Conservation (phyloP, 2,888 invertebrate species). For the Eumacrocentrus americanus region DNA sequence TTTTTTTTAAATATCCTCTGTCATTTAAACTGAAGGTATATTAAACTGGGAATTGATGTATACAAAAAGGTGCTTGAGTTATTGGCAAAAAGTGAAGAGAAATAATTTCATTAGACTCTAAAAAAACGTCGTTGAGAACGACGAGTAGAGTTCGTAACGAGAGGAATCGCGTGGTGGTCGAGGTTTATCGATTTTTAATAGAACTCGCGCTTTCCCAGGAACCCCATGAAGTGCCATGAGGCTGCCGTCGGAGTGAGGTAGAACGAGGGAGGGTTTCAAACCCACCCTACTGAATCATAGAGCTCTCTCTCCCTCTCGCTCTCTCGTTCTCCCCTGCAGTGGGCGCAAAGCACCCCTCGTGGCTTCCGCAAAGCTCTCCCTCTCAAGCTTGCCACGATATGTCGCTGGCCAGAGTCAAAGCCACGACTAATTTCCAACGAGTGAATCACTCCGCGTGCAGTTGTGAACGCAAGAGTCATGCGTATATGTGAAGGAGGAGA, state of each 20-base stretch:
- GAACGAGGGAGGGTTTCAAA: slow-evolving; percentile 12
- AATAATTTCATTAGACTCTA: too few species aligned
- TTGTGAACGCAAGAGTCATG: slow-evolving; percentile 32
- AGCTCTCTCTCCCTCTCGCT: slow-evolving; percentile 27
- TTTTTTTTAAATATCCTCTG: too few species aligned
- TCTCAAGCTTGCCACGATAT: slow-evolving; percentile 1
- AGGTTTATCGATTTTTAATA: slow-evolving; percentile 27
- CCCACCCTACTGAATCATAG: slow-evolving; percentile 43
- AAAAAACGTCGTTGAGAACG: too few species aligned
- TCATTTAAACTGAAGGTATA: too few species aligned
- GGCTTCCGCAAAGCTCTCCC: slow-evolving; percentile 5
- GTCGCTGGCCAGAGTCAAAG: background rate
- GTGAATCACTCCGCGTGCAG: slow-evolving; percentile 35
- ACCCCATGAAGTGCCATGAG: slow-evolving; percentile 13
- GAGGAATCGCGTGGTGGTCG: background rate
- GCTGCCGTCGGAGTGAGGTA: slow-evolving; percentile 12
- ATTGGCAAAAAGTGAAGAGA: too few species aligned
- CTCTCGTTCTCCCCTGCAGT: background rate
- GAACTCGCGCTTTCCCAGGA: slow-evolving; percentile 11
- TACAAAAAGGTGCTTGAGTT: too few species aligned
- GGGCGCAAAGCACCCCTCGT: background rate
- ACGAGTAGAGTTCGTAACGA: slow-evolving; percentile 5
- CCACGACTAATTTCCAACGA: slow-evolving; percentile 38
- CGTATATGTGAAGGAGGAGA: slow-evolving; percentile 4
- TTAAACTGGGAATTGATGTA: too few species aligned